Percentiles rank a stretch among this genome's conserved stretches.
Conservation (phyloP, 1,140 invertebrate genomes). For the Habropoda laboriosa region DNA sequence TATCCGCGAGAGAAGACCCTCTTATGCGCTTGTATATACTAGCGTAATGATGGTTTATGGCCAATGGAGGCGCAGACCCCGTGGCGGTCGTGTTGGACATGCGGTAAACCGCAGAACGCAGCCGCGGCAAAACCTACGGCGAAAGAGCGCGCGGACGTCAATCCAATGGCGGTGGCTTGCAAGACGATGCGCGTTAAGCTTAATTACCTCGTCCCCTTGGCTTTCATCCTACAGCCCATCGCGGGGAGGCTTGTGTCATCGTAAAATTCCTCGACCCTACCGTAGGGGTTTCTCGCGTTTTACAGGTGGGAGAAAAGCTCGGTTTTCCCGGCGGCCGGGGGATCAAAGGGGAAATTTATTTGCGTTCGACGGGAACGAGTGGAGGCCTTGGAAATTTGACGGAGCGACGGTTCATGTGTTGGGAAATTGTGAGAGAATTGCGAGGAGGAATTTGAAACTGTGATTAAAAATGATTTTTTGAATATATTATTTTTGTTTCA, state of each 20-base stretch:
- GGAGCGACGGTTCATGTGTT: background rate
- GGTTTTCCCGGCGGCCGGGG: background rate
- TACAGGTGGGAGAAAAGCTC: background rate
- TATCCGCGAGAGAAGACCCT: conserved; percentile 30
- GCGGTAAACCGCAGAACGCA: conserved; percentile 79
- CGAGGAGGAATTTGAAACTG: too few relatives aligned
- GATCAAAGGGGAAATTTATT: background rate
- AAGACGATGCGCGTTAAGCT: conserved; percentile 62
- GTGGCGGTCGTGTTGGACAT: conserved; percentile 77
- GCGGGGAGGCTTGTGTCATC: conserved; percentile 9
- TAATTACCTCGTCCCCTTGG: conserved; percentile 67
- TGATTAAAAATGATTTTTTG: too few relatives aligned
- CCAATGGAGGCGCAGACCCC: conserved; percentile 61
- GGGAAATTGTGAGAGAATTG: background rate
- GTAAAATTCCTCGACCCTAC: conserved; percentile 31
- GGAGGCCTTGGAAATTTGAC: background rate
- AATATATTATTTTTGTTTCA: too few relatives aligned
- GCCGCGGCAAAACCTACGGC: conserved; percentile 70
- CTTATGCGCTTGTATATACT: conserved; percentile 72
- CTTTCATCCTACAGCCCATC: conserved; percentile 16
- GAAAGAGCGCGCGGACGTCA: conserved; percentile 48
- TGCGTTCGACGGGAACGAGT: too few relatives aligned
- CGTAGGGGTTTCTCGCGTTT: background rate
- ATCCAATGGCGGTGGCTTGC: conserved; percentile 50
- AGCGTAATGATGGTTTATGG: conserved; percentile 78